Evolutionary conservation across 2,888 invertebrate species (phyloP).

Genomic region (Phania funesta): DNA sequence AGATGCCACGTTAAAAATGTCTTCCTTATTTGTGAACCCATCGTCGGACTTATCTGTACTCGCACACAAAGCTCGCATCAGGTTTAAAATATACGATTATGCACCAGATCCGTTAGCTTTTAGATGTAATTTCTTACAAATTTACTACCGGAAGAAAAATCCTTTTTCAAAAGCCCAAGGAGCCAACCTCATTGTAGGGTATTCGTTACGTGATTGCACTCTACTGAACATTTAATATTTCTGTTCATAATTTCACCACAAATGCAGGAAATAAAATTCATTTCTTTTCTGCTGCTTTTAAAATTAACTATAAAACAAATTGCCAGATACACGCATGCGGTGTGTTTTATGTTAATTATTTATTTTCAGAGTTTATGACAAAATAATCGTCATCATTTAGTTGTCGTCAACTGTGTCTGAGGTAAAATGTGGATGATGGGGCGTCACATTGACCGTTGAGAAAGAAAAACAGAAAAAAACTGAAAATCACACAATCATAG

Average conservation of each 20-base stretch:
- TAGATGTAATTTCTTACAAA: no score
- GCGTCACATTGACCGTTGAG: slow-evolving; percentile 24
- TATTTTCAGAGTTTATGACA: slow-evolving; percentile 38
- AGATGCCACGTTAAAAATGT: no score
- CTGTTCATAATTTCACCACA: slow-evolving; percentile 18
- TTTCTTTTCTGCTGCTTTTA: slow-evolving; percentile 7
- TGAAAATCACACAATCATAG: neutral
- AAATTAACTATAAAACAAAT: slow-evolving; percentile 31
- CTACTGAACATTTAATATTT: neutral
- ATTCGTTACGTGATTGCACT: neutral
- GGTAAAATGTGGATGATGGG: slow-evolving; percentile 35
- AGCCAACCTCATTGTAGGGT: neutral
- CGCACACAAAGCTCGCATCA: no score
- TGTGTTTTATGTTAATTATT: slow-evolving; percentile 26
- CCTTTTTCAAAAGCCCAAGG: neutral
- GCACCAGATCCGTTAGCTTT: no score
- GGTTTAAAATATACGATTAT: no score
- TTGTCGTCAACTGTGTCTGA: slow-evolving; percentile 41
- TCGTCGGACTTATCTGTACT: no score
- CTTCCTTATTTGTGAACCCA: no score
- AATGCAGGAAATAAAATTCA: slow-evolving; percentile 41
- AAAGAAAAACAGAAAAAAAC: neutral
- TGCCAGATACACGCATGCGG: slow-evolving; percentile 43
- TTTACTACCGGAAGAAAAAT: neutral
- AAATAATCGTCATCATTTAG: slow-evolving; percentile 59